Conservation (phyloP, 2,888 invertebrate species). For the Diachrysia chrysitis region DNA sequence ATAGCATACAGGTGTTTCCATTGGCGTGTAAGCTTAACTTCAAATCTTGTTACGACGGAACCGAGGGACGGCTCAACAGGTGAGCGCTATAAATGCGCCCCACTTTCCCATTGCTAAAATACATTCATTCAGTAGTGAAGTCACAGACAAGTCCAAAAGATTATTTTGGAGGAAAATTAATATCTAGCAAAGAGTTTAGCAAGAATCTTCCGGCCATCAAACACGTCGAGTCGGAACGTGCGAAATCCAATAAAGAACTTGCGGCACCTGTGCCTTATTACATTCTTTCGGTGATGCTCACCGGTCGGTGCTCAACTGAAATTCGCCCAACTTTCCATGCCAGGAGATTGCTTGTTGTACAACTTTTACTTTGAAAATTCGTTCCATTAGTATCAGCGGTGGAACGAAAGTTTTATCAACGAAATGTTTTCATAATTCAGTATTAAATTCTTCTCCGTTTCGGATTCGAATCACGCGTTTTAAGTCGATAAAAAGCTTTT, state of each 20-base stretch:
- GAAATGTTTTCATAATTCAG: slow-evolving; percentile 77
- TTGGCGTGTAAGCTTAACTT: slow-evolving; percentile 32
- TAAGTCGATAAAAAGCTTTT: slow-evolving; percentile 44
- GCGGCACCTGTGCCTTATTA: slow-evolving; percentile 88
- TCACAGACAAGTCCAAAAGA: slow-evolving; percentile 64
- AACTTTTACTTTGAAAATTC: slow-evolving; percentile 86
- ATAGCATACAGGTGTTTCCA: slow-evolving; percentile 29
- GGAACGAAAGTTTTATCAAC: slow-evolving; percentile 74
- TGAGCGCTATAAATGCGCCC: slow-evolving; percentile 46
- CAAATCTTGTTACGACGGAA: slow-evolving; percentile 42
- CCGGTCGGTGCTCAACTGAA: slow-evolving; percentile 75
- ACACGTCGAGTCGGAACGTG: slow-evolving; percentile 86
- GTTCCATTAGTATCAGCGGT: slow-evolving; percentile 83
- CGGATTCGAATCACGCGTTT: slow-evolving; percentile 54
- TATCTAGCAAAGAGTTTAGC: slow-evolving; percentile 83
- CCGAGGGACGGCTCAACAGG: slow-evolving; percentile 43
- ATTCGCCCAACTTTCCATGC: slow-evolving; percentile 84
- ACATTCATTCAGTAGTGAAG: slow-evolving; percentile 41
- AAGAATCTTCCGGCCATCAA: slow-evolving; percentile 87
- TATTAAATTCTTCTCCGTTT: slow-evolving; percentile 67
- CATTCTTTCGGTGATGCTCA: slow-evolving; percentile 86
- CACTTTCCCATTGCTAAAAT: slow-evolving; percentile 37
- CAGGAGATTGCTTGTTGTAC: slow-evolving; percentile 84
- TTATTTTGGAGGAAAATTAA: slow-evolving; percentile 79
- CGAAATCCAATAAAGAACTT: slow-evolving; percentile 88